phyloP scores from a whole-genome alignment of 2,113 vertebrate genomes.

The Fulmarus glacialis region DNA sequence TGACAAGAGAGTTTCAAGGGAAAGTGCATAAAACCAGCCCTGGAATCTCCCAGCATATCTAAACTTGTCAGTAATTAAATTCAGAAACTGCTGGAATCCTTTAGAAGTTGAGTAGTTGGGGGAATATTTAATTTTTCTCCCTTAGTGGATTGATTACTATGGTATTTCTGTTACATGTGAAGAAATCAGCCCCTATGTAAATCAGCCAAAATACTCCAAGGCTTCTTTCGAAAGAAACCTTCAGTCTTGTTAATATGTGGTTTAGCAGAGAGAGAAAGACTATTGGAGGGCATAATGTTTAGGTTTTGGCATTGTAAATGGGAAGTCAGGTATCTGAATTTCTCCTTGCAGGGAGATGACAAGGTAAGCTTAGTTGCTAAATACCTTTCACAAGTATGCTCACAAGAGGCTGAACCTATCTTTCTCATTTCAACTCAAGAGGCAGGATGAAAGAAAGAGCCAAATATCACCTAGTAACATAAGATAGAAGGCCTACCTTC shows the following conservation, averaged over 20 bases:
- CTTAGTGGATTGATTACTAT: slow-evolving; percentile 36
- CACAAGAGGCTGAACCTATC: fast-evolving
- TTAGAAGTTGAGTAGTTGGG: slow-evolving; percentile 36
- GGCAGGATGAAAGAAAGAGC: not conserved
- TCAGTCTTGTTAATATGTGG: not conserved
- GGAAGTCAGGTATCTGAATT: not conserved
- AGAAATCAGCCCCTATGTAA: not conserved
- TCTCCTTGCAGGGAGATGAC: not conserved
- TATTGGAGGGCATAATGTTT: not conserved
- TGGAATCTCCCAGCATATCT: slow-evolving; percentile 21
- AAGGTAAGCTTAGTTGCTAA: not conserved
- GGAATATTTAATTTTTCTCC: slow-evolving; percentile 47
- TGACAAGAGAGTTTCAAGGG: not conserved
- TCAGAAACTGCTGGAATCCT: slow-evolving; percentile 41
- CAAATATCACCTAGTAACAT: not conserved
- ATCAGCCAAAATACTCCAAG: slow-evolving; percentile 19
- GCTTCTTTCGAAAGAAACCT: not conserved
- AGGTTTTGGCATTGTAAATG: not conserved
- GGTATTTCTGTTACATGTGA: slow-evolving; percentile 18
- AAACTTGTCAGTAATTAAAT: slow-evolving; percentile 22
- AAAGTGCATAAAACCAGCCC: not conserved
- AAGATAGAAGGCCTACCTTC: not conserved
- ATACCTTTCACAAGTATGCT: not conserved
- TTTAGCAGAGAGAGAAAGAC: not conserved
- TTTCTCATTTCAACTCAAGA: not conserved